Percentiles rank a stretch among this genome's conserved stretches.
Evolutionary conservation across 2,797 vertebrate genomes (phyloP).

Genomic region (Lophura swinhoii): DNA sequence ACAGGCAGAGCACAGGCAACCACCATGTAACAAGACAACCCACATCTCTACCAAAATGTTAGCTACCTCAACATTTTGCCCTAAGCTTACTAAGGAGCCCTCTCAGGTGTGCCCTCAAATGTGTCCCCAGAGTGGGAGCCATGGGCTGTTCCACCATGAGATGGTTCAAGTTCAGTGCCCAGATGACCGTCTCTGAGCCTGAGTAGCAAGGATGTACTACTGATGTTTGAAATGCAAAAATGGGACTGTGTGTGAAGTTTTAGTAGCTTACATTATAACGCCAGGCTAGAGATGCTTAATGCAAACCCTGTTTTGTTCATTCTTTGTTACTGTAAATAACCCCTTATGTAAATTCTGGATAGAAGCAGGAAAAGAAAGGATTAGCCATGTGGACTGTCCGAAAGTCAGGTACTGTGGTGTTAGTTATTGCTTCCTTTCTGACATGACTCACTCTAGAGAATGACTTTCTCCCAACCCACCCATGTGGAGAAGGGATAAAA

Average conservation of each 20-base stretch:
- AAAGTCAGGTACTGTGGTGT: background rate
- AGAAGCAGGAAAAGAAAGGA: slow-evolving; percentile 12
- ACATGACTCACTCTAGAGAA: slow-evolving; percentile 10
- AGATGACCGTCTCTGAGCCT: background rate
- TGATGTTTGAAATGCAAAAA: background rate
- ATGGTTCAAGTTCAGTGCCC: background rate
- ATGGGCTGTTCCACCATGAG: background rate
- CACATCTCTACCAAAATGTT: background rate
- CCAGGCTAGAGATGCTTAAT: background rate
- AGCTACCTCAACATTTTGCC: background rate
- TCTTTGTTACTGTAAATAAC: slow-evolving; percentile 17
- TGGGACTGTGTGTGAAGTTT: background rate
- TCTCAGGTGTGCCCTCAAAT: fast-evolving
- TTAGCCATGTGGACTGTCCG: slow-evolving; percentile 11
- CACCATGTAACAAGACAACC: background rate
- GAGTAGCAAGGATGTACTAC: background rate
- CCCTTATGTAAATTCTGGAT: slow-evolving; percentile 13
- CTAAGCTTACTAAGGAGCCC: background rate
- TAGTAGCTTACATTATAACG: background rate
- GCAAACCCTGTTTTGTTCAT: background rate
- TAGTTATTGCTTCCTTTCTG: slow-evolving; percentile 27
- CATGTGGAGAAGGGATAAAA: background rate
- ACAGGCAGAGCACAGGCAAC: background rate
- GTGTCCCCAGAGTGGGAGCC: background rate
- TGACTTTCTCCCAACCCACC: background rate